Evolutionary conservation across 2,113 vertebrate genomes (phyloP).

Genomic region (Lophotis ruficrista): DNA sequence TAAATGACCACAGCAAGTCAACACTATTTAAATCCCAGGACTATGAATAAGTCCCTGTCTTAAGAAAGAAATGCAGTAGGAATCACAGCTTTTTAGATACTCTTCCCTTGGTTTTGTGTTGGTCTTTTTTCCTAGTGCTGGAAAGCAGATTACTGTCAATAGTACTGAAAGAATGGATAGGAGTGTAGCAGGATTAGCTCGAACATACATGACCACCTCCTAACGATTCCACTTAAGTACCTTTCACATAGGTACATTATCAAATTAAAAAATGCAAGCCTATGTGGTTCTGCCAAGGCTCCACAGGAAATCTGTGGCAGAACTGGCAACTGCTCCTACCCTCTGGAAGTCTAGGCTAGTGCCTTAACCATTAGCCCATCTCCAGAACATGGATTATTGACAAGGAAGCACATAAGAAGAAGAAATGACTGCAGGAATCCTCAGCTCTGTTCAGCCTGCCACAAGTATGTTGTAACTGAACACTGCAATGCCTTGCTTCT

Average conservation of each 20-base stretch:
- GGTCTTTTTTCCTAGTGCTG: neutral
- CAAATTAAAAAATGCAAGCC: neutral
- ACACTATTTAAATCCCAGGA: neutral
- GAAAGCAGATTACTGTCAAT: neutral
- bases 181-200: neutral
- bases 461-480: neutral
- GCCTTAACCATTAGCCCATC: neutral
- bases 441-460: neutral
- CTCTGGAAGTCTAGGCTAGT: neutral
- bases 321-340: neutral
- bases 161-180: neutral
- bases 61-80: neutral
- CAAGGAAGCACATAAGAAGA: neutral
- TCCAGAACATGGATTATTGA: neutral
- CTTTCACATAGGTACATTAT: neutral
- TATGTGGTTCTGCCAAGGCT: neutral
- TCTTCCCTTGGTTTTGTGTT: neutral
- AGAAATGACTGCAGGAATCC: neutral
- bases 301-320: neutral
- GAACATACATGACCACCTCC: neutral
- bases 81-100: neutral
- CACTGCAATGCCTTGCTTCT: neutral
- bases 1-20: neutral
- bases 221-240: neutral
- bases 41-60: neutral